phyloP scores from a whole-genome alignment of 2,888 invertebrate genomes.

The Eucriotettix oculatus region DNA sequence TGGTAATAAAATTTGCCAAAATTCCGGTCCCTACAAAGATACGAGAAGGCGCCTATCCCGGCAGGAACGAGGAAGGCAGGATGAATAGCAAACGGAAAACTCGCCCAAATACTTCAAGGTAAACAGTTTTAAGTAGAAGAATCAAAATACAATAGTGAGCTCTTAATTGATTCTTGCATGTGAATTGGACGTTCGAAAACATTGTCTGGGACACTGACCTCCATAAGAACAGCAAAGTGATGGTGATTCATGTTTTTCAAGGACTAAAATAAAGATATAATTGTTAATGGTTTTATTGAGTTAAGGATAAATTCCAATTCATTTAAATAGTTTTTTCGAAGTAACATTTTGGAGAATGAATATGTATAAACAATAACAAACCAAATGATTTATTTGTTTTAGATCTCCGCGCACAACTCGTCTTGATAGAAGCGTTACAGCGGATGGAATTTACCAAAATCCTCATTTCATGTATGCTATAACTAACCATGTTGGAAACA shows the following conservation, averaged over 20 bases:
- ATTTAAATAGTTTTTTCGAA: too few relatives aligned
- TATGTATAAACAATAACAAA: neutral
- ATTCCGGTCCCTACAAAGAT: slow-evolving; percentile 75
- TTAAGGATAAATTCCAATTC: too few relatives aligned
- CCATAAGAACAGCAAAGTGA: slow-evolving; percentile 5
- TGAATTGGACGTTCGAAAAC: neutral
- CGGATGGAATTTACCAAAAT: slow-evolving; percentile 82
- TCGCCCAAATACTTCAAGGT: slow-evolving; percentile 61
- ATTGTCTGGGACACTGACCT: slow-evolving; percentile 10
- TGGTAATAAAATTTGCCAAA: slow-evolving; percentile 37
- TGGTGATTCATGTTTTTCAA: too few relatives aligned
- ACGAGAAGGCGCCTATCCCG: slow-evolving; percentile 62
- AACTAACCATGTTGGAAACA: slow-evolving; percentile 68
- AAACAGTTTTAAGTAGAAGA: slow-evolving; percentile 19
- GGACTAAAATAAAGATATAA: too few relatives aligned
- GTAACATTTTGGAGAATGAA: neutral
- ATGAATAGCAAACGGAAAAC: slow-evolving; percentile 75
- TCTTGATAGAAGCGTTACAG: slow-evolving; percentile 40
- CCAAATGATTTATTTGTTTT: neutral
- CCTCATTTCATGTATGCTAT: slow-evolving; percentile 80
- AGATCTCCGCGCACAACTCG: slow-evolving; percentile 48
- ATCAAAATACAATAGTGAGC: neutral
- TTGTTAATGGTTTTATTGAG: too few relatives aligned
- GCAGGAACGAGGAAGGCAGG: slow-evolving; percentile 36
- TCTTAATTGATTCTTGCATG: neutral